A percentile compares a stretch with the other conserved stretches of the same genome.
Evolutionary conservation across 2,113 vertebrate species (phyloP).

Genomic region (Smithornis capensis): DNA sequence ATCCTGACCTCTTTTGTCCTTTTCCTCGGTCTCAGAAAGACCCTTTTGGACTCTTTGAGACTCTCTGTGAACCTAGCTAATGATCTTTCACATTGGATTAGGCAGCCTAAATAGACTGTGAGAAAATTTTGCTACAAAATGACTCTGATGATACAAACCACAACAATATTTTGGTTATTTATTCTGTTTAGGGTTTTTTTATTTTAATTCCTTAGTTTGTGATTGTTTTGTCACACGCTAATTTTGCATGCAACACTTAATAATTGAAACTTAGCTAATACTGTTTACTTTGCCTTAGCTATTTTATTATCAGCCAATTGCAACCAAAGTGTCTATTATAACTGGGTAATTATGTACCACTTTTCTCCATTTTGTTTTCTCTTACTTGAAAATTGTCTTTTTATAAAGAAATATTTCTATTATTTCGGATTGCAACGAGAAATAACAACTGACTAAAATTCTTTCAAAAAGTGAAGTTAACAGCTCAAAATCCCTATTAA

Average conservation of each 20-base stretch:
- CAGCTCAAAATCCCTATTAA: background rate
- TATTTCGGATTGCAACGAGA: background rate
- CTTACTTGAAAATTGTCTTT: background rate
- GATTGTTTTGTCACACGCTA: background rate
- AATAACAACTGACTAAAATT: background rate
- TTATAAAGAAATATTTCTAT: background rate
- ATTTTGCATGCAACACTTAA: background rate
- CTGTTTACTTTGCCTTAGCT: background rate
- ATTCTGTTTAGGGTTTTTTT: background rate
- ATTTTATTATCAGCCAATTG: constrained; percentile 3
- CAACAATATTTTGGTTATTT: background rate
- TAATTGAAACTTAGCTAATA: constrained; percentile 3
- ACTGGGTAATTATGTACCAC: background rate
- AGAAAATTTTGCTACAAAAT: background rate
- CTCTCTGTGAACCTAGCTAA: background rate
- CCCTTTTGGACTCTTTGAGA: background rate
- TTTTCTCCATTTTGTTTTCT: constrained; percentile 7
- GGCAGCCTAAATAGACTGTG: background rate
- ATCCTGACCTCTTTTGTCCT: background rate
- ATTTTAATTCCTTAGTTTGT: background rate
- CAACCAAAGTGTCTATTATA: background rate
- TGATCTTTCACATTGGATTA: accelerated
- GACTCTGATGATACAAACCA: background rate
- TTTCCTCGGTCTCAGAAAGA: background rate
- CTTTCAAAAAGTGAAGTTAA: background rate